phyloP scores from a whole-genome alignment of 2,113 vertebrate species.

The Cyphomyrus plagiostoma region DNA sequence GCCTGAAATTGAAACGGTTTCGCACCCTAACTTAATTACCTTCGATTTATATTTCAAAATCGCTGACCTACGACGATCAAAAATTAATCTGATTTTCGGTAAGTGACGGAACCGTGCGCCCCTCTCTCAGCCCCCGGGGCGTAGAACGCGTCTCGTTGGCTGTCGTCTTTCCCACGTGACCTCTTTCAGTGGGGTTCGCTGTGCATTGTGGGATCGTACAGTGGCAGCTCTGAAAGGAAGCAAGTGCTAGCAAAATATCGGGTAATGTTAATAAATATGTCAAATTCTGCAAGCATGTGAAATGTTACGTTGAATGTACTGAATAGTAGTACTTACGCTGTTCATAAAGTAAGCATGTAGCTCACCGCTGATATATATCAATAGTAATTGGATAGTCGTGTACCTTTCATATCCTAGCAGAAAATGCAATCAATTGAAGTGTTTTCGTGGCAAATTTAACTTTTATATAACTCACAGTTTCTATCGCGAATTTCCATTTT shows the following conservation, averaged over 20 bases:
- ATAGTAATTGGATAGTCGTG: background rate
- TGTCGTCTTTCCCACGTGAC: background rate
- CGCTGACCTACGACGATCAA: background rate
- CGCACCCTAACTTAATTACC: background rate
- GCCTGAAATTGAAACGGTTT: background rate
- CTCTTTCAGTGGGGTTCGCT: background rate
- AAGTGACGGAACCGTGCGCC: background rate
- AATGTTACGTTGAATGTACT: background rate
- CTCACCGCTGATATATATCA: background rate
- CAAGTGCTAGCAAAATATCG: background rate
- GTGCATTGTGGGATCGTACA: conserved; percentile 18
- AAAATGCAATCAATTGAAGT: background rate
- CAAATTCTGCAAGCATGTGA: background rate
- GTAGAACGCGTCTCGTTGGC: background rate
- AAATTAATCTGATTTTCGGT: background rate
- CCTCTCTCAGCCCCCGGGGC: background rate
- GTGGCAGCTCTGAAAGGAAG: background rate
- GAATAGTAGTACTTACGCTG: background rate
- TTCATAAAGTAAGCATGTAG: background rate
- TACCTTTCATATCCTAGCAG: background rate
- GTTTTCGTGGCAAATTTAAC: background rate
- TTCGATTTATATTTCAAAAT: background rate
- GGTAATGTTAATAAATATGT: background rate
- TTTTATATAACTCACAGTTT: background rate
- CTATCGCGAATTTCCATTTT: background rate